Base-by-base conservation (phyloP, 2,797 vertebrate genomes). In the Ficedula albicollis region DNA sequence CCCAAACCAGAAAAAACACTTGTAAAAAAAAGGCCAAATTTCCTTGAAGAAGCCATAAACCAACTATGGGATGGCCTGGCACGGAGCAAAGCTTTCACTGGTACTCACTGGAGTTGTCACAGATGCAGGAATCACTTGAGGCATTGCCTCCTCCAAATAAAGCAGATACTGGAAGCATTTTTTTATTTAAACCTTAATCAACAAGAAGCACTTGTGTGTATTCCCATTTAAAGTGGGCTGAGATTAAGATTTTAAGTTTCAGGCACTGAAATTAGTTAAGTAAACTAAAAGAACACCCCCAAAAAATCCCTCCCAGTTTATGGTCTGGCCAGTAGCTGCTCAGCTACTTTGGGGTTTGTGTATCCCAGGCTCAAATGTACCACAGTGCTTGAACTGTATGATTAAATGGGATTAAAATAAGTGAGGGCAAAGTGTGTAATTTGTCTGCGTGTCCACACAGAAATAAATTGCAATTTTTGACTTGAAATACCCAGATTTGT, bases 1-100 rank as follows among this genome's bases (percentile, higher is more conserved):
- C 80, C 69, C 70, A 29, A 90, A 95, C 48, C 69, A 63, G 81
- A 54, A 60, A 60, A 72, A 85, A 66, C 26, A 44, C 17, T 92
- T 82, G 38, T 20, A 43, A 63, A 84, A 54, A 51, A 36, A 30
- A 3, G 6, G 34, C 8, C 13, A 8, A 39, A 8, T n/a, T 77
- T 68, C 51, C 76, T 76, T 78, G 48, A 69, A 84, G 67, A 55
- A 91, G n/a, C 36, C 39, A 2, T 62, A 81, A 86, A 75, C 15
- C 39, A 21, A 4, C 36, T 7, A 5, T 3, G 3, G 68, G 70
- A 48, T 62, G 70, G 38, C 25, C 11, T 18, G 44, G 58, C 23
- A 6, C 1, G 3, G 34, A 43, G 81, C 26, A 15, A 21, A 49
- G 63, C 8, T 77, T 51, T 69, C 66, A 39, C 5, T 87, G 85